Base-by-base conservation (phyloP, 2,888 invertebrate species). In the Tuta absoluta region DNA sequence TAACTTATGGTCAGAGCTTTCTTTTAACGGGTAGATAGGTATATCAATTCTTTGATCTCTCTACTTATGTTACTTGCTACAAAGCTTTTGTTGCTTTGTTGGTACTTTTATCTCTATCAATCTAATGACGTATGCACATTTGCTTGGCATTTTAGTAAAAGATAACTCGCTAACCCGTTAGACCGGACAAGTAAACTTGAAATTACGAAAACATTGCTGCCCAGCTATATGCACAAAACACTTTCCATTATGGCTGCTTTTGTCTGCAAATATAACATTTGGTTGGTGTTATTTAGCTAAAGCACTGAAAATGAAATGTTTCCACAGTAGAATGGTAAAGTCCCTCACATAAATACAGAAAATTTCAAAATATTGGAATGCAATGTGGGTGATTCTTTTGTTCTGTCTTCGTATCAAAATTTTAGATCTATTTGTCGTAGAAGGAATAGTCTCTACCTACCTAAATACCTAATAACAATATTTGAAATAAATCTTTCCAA, bases 201-300 rank as follows among this genome's bases (percentile, higher is more conserved):
- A 48, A 60, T 64, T 64, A 64, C 64, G 60, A 60, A 64, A 61
- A 56, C 61, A 45, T 45, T 41, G 11, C 41, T 53, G 24, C 53
- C 8, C 33, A 33, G 8, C 10, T 8, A 33, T 10, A 61, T 58
- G 59, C 59, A 49, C 23, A 61, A 53, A 61, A 53, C 28, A 61
- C 51, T 64, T 64, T 64, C 64, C 41, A 64, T 61, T 64, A 61
- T 56, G n/a, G n/a, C 5, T 11, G 23, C 12, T 2, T 24, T 24
- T 14, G 53, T 19, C 2, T 11, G 24, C 21, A 24, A 49, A n/a
- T 49, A 21, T 1, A 21, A 49, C 21, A 33, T 33, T 33, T 33
- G 33, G 33, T 33, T 7, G 33, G 38, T 38, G 8, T 38, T 38
- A 28, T 28, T 4, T 33, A 33, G 33, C 4, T 10, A 33, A 8